Base-by-base conservation (phyloP, 2,888 invertebrate species). In the Stenichneumon culpator region DNA sequence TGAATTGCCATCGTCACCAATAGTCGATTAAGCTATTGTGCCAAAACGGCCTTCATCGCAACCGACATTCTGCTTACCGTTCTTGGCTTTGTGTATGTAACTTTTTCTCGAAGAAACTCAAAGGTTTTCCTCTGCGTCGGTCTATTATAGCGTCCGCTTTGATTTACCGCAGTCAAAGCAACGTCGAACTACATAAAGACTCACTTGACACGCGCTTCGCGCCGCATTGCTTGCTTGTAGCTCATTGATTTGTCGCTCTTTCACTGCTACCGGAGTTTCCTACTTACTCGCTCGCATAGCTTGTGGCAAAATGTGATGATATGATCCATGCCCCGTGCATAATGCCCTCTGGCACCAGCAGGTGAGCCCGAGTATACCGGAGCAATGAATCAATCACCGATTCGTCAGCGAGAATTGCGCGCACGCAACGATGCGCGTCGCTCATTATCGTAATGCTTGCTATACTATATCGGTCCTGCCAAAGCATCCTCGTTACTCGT, bases 351-450 rank as follows among this genome's bases (percentile, higher is more conserved):
- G 60, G 22, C 16, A 25, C 22, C 14, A 19, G 14, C 6, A 4
- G 36, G 14, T 28, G 67, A 67, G 22, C 11, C 36, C 36, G 36
- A 25, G 50, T 63, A 28, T 70, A 54, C 36, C 25, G 22, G 47
- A 36, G 57, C 63, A 52, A 75, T 52, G 52, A 63, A 69, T 75
- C 50, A 82, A 75, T 69, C 73, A 57, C 22, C 57, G 81, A 44
- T 70, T 63, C 69, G 75, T 75, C 63, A 75, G 52, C 63, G 5
- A 25, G 52, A 69, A 69, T 75, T 39, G 63, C 69, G 75, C 25
- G 63, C 32, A 74, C 44, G 67, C 67, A 74, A 74, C 80, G 22
- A 9, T 69, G 69, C 70, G 63, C 36, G 11, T 69, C 69, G 63
- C 63, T 75, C 75, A 70, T 82, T 82, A 75, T 63, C 63, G 47